Conservation (phyloP, 2,797 vertebrate genomes). For the Phataginus tetradactyla region DNA sequence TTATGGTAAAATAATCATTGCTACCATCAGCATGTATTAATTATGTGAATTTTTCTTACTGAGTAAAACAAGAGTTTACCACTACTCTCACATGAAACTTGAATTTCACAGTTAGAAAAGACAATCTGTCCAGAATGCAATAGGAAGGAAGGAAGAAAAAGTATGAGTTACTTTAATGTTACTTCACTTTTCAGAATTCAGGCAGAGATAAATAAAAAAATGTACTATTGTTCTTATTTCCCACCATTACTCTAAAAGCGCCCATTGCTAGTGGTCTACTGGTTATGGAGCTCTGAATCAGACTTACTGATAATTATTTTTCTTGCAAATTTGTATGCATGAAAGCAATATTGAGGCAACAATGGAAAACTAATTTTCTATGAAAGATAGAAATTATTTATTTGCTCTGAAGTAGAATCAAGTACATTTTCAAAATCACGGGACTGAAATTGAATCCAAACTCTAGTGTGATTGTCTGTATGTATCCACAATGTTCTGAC, state of each 20-base stretch:
- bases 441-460: neutral
- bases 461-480: neutral
- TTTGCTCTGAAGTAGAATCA: neutral
- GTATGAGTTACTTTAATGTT: neutral
- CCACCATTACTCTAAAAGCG: neutral
- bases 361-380: conserved; percentile 9
- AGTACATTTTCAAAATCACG: neutral
- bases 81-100: neutral
- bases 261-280: neutral
- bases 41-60: neutral
- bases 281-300: neutral
- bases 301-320: neutral
- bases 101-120: neutral
- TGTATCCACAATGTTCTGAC: neutral
- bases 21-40: neutral
- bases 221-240: neutral
- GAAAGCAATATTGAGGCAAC: neutral
- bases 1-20: neutral
- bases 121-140: neutral
- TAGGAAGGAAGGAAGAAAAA: neutral
- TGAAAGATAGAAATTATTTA: conserved; percentile 22
- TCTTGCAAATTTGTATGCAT: neutral
- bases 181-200: neutral
- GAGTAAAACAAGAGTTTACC: neutral
- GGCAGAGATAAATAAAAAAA: neutral